Percentiles rank a stretch among this genome's conserved stretches.
Conservation (phyloP, 2,797 vertebrate species). For the Rhinichthys osculus region DNA sequence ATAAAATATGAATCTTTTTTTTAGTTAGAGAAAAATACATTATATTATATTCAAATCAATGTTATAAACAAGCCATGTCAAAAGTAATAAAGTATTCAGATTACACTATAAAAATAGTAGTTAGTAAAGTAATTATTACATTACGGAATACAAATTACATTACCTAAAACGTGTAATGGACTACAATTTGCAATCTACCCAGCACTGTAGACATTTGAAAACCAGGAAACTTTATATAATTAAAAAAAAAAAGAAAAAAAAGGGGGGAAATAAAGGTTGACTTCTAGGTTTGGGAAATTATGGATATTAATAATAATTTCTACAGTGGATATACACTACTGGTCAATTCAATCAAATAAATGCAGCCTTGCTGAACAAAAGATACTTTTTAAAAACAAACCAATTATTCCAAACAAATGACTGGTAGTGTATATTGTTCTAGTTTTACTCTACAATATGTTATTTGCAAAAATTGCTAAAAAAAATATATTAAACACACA, state of each 20-base stretch:
- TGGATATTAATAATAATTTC: neutral
- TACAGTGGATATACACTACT: neutral
- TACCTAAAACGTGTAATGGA: neutral
- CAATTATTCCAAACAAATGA: neutral
- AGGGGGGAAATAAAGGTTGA: too few relatives aligned
- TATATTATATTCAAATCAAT: too few relatives aligned
- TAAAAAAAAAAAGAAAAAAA: neutral
- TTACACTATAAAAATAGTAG: too few relatives aligned
- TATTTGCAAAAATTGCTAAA: neutral
- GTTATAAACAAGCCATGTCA: too few relatives aligned
- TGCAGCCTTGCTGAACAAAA: too few relatives aligned
- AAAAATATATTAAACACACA: too few relatives aligned
- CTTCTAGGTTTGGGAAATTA: neutral
- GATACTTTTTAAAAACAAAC: neutral
- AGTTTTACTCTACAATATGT: too few relatives aligned
- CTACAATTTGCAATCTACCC: neutral
- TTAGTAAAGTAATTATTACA: too few relatives aligned
- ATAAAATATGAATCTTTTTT: neutral
- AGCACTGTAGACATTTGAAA: neutral
- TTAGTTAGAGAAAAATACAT: too few relatives aligned
- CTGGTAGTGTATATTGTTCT: too few relatives aligned
- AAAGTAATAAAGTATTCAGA: too few relatives aligned
- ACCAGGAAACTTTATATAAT: neutral
- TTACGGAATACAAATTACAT: too few relatives aligned
- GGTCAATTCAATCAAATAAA: neutral